Percentiles rank a stretch among this genome's conserved stretches.
These are phyloP conservation scores for Gila orcuttii DNA, from an alignment of 2,113 vertebrate genomes.

Conservation along the genomic window DNA sequence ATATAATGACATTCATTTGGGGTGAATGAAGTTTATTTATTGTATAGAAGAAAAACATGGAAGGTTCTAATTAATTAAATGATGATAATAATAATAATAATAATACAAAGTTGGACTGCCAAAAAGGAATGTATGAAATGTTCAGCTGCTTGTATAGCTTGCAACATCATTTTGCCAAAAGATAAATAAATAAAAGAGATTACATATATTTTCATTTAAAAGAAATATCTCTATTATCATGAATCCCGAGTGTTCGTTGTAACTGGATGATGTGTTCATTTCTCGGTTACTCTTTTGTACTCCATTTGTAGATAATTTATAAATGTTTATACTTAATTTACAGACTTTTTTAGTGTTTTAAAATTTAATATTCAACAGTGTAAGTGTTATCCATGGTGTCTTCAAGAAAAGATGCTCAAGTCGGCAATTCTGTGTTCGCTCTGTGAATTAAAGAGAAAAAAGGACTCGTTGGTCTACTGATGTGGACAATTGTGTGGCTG, in stretches of 20 bases:
- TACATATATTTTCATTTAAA: constrained; percentile 36
- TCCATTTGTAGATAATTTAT: constrained; percentile 96
- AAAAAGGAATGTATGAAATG: constrained; percentile 61
- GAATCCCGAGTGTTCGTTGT: constrained; percentile 59
- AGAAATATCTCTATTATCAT: constrained; percentile 46
- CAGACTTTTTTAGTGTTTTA: constrained; percentile 88
- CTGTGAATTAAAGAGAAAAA: constrained; percentile 74
- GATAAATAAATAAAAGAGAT: constrained; percentile 34
- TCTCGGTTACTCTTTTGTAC: constrained; percentile 85
- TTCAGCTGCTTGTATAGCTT: constrained; percentile 56
- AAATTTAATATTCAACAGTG: constrained; percentile 73
- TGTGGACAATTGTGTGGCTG: constrained; percentile 84
- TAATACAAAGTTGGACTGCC: constrained; percentile 45
- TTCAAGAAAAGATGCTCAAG: constrained; percentile 83
- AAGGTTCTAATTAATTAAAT: constrained; percentile 20
- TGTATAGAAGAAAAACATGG: constrained; percentile 42
- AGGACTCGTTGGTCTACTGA: constrained; percentile 80
- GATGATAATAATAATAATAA: neutral
- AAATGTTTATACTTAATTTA: constrained; percentile 96
- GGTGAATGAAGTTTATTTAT: constrained; percentile 26
- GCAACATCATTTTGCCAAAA: constrained; percentile 59
- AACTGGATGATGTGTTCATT: constrained; percentile 59
- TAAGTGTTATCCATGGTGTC: constrained; percentile 88
- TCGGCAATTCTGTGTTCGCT: constrained; percentile 81
- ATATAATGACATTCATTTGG: constrained; percentile 27